phyloP scores from a whole-genome alignment of 2,797 vertebrate genomes.

The Basileuterus tristriatus region DNA sequence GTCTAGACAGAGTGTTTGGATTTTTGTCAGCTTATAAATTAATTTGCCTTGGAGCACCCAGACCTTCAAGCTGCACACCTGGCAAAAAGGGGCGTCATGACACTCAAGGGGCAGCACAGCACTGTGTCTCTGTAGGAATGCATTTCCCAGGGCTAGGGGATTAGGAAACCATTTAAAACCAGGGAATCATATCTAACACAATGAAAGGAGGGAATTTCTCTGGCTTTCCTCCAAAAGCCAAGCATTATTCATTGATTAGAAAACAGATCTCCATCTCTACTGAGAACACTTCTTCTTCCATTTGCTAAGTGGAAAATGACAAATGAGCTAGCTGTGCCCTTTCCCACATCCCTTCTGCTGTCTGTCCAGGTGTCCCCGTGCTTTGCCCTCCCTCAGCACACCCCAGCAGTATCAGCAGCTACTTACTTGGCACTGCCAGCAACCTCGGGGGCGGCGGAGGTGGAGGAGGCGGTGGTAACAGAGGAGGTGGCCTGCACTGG shows the following conservation, averaged over 20 bases:
- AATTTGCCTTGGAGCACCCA: not conserved
- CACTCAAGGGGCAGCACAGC: not conserved
- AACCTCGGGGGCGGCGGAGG: conserved; percentile 84
- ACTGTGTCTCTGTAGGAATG: not conserved
- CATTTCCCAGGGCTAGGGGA: not conserved
- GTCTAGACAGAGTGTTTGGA: not conserved
- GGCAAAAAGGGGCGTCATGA: not conserved
- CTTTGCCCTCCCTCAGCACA: not conserved
- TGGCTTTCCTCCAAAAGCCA: conserved; percentile 46
- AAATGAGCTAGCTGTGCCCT: conserved; percentile 32
- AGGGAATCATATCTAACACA: not conserved
- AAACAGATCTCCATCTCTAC: conserved; percentile 67
- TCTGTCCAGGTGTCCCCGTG: rapidly evolving
- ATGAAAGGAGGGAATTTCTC: conserved; percentile 17
- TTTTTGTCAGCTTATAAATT: not conserved
- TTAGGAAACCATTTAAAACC: not conserved
- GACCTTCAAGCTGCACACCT: not conserved
- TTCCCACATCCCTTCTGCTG: not conserved
- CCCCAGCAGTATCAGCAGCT: not conserved
- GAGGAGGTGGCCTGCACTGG: conserved; percentile 91
- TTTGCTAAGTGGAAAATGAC: conserved; percentile 72
- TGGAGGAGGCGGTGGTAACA: conserved; percentile 89
- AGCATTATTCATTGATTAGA: conserved; percentile 50
- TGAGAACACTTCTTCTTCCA: conserved; percentile 58
- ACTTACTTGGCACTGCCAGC: conserved; percentile 74